phyloP scores from a whole-genome alignment of 2,888 invertebrate genomes.

The Phlogophora meticulosa region DNA sequence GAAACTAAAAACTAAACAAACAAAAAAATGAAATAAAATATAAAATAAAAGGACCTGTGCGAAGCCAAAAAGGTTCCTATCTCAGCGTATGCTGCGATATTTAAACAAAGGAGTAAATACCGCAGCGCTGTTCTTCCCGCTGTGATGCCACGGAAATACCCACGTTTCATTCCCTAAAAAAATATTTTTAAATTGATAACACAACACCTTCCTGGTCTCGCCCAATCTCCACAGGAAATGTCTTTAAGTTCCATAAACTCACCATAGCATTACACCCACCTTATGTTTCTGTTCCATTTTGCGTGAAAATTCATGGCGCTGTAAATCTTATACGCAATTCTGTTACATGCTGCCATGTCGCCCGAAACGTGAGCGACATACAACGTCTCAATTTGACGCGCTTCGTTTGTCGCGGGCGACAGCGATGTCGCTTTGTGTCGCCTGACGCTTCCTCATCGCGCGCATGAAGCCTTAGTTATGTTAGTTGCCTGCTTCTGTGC shows the following conservation, averaged over 20 bases:
- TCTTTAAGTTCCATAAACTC: no score
- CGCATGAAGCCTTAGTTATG: slow-evolving; percentile 14
- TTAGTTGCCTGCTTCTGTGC: slow-evolving; percentile 18
- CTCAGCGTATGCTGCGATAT: no score
- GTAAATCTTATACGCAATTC: slow-evolving; percentile 45
- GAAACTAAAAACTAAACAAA: no score
- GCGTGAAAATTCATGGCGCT: slow-evolving; percentile 41
- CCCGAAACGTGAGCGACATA: slow-evolving; percentile 48
- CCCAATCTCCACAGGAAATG: neutral
- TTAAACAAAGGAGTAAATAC: no score
- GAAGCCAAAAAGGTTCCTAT: no score
- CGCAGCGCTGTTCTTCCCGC: no score
- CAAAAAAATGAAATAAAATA: no score
- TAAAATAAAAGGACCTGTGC: no score
- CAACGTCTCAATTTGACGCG: slow-evolving; percentile 52
- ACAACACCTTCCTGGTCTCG: neutral
- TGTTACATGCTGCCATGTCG: slow-evolving; percentile 33
- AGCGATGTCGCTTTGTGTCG: slow-evolving; percentile 38
- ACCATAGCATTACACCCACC: slow-evolving; percentile 25
- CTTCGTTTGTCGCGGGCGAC: slow-evolving; percentile 40
- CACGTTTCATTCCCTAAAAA: no score
- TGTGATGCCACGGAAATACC: no score
- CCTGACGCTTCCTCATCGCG: slow-evolving; percentile 45
- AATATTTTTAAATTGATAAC: neutral
- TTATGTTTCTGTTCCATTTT: slow-evolving; percentile 48